These are phyloP conservation scores for Apeira syringaria DNA, from an alignment of 2,888 invertebrate genomes.

Conservation along the genomic window DNA sequence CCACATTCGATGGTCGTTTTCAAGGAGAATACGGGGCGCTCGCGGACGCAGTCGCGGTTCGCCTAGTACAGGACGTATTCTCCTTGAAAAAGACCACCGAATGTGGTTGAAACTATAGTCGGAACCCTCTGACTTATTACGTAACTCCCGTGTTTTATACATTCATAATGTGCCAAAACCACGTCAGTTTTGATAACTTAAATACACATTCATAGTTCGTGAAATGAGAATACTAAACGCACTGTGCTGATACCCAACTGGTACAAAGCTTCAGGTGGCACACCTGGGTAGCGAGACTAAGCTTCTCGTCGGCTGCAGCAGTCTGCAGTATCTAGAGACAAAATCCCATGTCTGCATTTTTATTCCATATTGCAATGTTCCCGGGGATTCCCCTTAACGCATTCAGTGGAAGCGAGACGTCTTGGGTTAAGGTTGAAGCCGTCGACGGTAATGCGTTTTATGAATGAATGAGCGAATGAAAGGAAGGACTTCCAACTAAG, in stretches of 20 bases:
- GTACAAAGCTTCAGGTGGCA: conserved; percentile 53
- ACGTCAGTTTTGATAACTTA: no score
- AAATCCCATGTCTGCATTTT: conserved; percentile 69
- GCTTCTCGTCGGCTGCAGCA: conserved; percentile 56
- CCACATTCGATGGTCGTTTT: no score
- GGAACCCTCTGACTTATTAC: no score
- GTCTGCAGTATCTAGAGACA: conserved; percentile 61
- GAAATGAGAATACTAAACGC: conserved; percentile 59
- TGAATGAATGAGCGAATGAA: conserved; percentile 74
- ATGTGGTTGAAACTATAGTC: no score
- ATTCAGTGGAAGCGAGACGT: conserved; percentile 58
- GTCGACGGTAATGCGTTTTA: conserved; percentile 71
- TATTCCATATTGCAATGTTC: conserved; percentile 61
- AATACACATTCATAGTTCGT: conserved; percentile 54
- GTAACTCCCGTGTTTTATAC: no score
- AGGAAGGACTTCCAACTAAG: conserved; percentile 69
- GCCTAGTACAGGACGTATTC: no score
- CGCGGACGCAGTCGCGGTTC: no score
- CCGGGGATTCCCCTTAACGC: conserved; percentile 60
- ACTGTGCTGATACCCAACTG: conserved; percentile 44
- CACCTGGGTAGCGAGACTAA: conserved; percentile 46
- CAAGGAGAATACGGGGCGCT: no score
- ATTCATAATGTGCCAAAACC: no score
- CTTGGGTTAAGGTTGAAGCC: conserved; percentile 50
- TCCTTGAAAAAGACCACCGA: no score